Base-by-base conservation (phyloP, 2,888 invertebrate species). In the Cheilosia vulpina region DNA sequence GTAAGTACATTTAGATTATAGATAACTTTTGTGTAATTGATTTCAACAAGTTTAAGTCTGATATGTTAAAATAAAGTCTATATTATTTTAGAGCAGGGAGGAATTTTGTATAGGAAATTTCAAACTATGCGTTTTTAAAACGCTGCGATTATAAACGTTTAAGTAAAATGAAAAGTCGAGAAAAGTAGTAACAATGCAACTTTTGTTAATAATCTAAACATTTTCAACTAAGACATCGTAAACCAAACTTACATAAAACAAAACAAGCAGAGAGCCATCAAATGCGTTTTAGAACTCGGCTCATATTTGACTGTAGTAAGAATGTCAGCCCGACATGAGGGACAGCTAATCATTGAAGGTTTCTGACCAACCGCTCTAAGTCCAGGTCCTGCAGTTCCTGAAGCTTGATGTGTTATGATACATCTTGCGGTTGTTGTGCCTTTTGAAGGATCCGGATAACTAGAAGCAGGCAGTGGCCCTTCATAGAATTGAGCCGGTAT, bases 241-340 rank as follows among this genome's bases (percentile, higher is more conserved):
- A 27, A 24, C 7, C 15, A 53, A 50, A 77, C 88, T 89, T 84
- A 89, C 89, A 88, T 78, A 34, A 82, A 87, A 53, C 78, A 73
- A 57, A 75, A 89, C 4, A 89, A 58, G 1, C 87, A 77, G 24
- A 87, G 27, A 1, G 88, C 88, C 13, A 88, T 57, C 15, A 88
- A 60, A 63, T 88, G 85, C 0, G 88, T 88, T 50, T 82, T 76
- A 0, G 88, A 87, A 6, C 81, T 88, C 0, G 88, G 68, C 57
- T 89, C 88, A 66, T 88, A 88, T 47, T 73, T 83, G 0, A 93
- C 89, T 75, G 90, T 90, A 9, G 93, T 93, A 24, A 91, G 87
- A 24, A 93, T 89, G 19, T 89, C 89, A 1, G 91, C 89, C 7
- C 89, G 88, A 87, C 93, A 93, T 0, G 92, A 91, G 0, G 92